Percentiles rank a stretch among this genome's conserved stretches.
phyloP scores from a whole-genome alignment of 2,113 vertebrate genomes.

The Spheniscus mendiculus region DNA sequence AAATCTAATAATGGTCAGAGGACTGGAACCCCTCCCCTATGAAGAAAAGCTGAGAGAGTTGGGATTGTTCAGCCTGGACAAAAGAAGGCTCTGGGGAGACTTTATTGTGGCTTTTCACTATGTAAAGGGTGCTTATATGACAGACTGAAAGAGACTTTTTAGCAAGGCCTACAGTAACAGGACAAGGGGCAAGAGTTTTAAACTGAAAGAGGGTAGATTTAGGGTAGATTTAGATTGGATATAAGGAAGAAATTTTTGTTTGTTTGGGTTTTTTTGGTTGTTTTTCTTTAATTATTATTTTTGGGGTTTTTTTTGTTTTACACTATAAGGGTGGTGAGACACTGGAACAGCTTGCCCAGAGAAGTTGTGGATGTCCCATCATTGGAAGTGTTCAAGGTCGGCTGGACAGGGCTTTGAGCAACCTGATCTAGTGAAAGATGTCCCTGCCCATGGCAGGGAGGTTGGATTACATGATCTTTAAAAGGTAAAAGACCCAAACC shows the following conservation, averaged over 20 bases:
- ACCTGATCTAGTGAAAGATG: not conserved
- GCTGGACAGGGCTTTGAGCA: not conserved
- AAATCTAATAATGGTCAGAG: not conserved
- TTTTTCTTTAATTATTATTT: not conserved
- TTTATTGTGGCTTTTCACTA: not conserved
- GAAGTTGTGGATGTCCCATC: not conserved
- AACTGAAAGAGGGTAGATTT: not conserved
- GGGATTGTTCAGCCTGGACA: not conserved
- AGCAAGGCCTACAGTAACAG: not conserved
- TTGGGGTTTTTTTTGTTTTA: not conserved
- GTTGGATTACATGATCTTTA: not conserved
- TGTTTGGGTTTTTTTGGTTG: not conserved
- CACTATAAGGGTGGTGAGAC: not conserved
- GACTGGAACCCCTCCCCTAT: not conserved
- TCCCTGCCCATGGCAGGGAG: rapidly evolving
- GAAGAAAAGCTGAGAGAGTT: not conserved
- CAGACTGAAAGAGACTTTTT: not conserved
- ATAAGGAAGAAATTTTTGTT: not conserved
- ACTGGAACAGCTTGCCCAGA: not conserved
- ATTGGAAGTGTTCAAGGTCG: rapidly evolving
- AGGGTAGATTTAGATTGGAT: not conserved
- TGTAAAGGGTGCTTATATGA: not conserved
- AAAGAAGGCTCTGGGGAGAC: not conserved
- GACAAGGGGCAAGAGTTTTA: not conserved
- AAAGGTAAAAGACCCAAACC: not conserved